A percentile compares a stretch with the other conserved stretches of the same genome.
phyloP scores from a whole-genome alignment of 1,140 invertebrate genomes.

The Diorhabda sublineata region DNA sequence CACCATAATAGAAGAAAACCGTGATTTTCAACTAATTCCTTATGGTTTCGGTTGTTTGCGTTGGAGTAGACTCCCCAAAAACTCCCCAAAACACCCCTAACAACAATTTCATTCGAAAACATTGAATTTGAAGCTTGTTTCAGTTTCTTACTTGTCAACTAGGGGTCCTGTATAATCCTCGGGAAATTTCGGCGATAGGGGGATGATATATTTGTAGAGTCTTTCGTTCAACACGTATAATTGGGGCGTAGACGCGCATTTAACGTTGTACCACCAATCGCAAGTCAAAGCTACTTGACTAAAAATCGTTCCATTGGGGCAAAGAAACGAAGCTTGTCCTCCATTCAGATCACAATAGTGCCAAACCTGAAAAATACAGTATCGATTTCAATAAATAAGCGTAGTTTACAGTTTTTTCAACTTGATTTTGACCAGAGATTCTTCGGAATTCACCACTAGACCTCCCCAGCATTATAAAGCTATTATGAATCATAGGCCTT shows the following conservation, averaged over 20 bases:
- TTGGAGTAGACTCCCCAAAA: too few relatives aligned
- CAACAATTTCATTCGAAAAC: too few relatives aligned
- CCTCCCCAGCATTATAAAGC: too few relatives aligned
- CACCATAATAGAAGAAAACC: too few relatives aligned
- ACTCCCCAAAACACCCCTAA: too few relatives aligned
- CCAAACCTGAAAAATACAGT: slow-evolving; percentile 66
- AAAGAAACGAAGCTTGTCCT: slow-evolving; percentile 84
- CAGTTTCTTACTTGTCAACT: slow-evolving; percentile 63
- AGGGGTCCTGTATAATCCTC: slow-evolving; percentile 81
- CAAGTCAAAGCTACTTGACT: slow-evolving; percentile 81
- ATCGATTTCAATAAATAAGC: not conserved
- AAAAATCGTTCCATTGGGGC: slow-evolving; percentile 88
- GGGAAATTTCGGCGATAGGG: slow-evolving; percentile 78
- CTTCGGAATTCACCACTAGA: too few relatives aligned
- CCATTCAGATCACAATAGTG: slow-evolving; percentile 89
- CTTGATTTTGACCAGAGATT: too few relatives aligned
- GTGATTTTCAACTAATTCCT: too few relatives aligned
- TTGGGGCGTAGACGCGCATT: slow-evolving; percentile 75
- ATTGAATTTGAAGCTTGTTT: too few relatives aligned
- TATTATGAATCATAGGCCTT: too few relatives aligned
- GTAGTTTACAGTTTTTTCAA: too few relatives aligned
- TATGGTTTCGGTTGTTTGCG: too few relatives aligned
- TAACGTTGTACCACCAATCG: slow-evolving; percentile 91
- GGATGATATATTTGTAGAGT: slow-evolving; percentile 81
- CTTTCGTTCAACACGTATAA: slow-evolving; percentile 83